Base-by-base conservation (phyloP, 1,140 invertebrate genomes). In the Cotesia vestalis region DNA sequence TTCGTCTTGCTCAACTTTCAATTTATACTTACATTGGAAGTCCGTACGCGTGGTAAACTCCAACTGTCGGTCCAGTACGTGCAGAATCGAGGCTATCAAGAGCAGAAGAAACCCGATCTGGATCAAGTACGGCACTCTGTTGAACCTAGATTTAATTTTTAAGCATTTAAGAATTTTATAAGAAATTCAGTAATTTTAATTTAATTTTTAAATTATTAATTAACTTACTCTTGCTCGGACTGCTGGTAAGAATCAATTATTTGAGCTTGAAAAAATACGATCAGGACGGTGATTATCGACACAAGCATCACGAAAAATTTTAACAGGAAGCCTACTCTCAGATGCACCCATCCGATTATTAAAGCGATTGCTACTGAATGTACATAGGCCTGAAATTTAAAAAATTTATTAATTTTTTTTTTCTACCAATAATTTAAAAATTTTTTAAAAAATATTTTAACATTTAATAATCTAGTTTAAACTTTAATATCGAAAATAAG, bases 1-100 rank as follows among this genome's bases (percentile, higher is more conserved):
- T 81, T 98, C 95, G 77, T 97, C 95, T 83, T 97, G 95, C 82
- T 98, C 96, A 0, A 95, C 92, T 82, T 93, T 93, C 0, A 96
- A 85, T 84, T 96, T 95, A n/a, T 92, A 92, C 84, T 96, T 95
- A 96, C 96, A 98, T 0, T 97, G 84, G 83, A 95, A 97, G 83
- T 98, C 96, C 0, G 94, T 94, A 60, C 96, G 86, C 0, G 94
- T 93, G 0, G 94, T 94, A 76, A 93, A 94, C 82, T 97, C 95
- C 4, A 94, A 92, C 86, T 96, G 94, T 20, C 94, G 86, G 80
- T 96, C 95, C 59, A 96, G 86, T 4, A 94, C 90, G 76, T 95
- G 93, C 2, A 96, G 88, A 2, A 95, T 83, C 0, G 90, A 81
- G 1, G 91, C 87, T 3, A 93, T 89, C 14, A 93, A 86, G 14